Evolutionary conservation across 1,140 invertebrate genomes (phyloP), one percentile per base, ranked within the genome.

Genomic region (Gryllus bimaculatus): DNA sequence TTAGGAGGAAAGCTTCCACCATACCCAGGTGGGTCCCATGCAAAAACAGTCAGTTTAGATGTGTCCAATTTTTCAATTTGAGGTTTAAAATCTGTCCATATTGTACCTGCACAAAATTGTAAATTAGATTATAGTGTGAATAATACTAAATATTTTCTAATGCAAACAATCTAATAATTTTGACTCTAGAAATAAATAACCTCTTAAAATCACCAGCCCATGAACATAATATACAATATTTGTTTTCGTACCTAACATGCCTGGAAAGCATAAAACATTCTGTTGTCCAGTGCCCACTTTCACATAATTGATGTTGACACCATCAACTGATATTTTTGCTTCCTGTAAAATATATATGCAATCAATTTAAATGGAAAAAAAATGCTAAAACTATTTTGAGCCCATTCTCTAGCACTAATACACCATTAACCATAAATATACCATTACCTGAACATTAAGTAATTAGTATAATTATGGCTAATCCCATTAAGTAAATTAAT

Each of bases 1-100:
- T 92, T 85, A 6, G 94, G 94, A 8, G 95, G 95, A 80, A 92
- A 89, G 81, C 94, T 96, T 79, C 91, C 91, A 10, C 95, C 95
- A 88, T 95, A 96, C 3, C 95, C 95, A 6, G 94, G 93, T 8
- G 95, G 94, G 86, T 97, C 95, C 93, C 94, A 95, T 0, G 90
- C 92, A n/a, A 96, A 87, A 13, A 96, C 81, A 10, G 91, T 94
- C 79, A 94, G 92, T 81, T 93, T 90, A 0, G 90, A 86, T 80
- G 86, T 86, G 81, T 93, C 88, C 18, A 96, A 85, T 15, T 89
- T 87, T 81, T 92, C 89, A 10, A 96, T 87, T 87, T 96, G 94
- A 1, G 93, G 93, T 81, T 89, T 91, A 83, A 95, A 96, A 84
- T 96, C 93, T 2, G 92, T 94, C 90, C 91, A 94, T 73, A 92